Evolutionary conservation across 2,888 invertebrate species (phyloP), one percentile per base, ranked within the genome.

Genomic region (Eudasyphora cyanicolor): DNA sequence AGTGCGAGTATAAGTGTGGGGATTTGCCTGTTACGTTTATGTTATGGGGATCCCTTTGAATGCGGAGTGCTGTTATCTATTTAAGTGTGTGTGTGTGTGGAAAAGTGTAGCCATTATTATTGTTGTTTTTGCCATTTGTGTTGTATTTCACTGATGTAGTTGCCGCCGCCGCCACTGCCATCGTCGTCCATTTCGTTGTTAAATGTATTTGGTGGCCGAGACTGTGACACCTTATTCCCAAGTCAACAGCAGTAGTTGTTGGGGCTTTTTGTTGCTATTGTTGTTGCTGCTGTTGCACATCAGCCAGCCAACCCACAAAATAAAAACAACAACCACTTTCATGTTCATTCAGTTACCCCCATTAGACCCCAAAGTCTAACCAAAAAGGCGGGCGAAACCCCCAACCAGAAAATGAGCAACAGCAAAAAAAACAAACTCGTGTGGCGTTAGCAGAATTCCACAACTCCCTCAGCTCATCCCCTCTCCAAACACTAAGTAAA

Each of bases 191-290:
- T 70, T 60, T 74, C 74, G 74, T 74, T 82, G 45, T 73, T 38
- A 21, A 71, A 81, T 60, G 71, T 76, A 84, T 81, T n/a, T 76
- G 77, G 67, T 84, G 84, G 84, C 82, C 81, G 73, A 85, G 82
- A 83, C 84, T 87, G 89, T 88, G 90, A 90, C 90, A 90, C 90
- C 90, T 90, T 89, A 89, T 89, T 89, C 90, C 90, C 89, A 90
- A 90, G 90, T 90, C 89, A 90, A 89, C 90, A 89, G 88, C 88
- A 89, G 88, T 89, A 75, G 84, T 82, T 79, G 82, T 79, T 76
- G 82, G 75, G 29, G 42, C 67, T 24, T 67, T 67, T 42, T 67
- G 67, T 42, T 24, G 19, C 12, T 42, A 24, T 64, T 64, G 17
- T 62, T 62, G 64, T 35, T 64, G 35, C 38, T 38, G 35, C 64